Conservation (phyloP, 2,797 vertebrate genomes). For the Cynodonichthys magdalenae region DNA sequence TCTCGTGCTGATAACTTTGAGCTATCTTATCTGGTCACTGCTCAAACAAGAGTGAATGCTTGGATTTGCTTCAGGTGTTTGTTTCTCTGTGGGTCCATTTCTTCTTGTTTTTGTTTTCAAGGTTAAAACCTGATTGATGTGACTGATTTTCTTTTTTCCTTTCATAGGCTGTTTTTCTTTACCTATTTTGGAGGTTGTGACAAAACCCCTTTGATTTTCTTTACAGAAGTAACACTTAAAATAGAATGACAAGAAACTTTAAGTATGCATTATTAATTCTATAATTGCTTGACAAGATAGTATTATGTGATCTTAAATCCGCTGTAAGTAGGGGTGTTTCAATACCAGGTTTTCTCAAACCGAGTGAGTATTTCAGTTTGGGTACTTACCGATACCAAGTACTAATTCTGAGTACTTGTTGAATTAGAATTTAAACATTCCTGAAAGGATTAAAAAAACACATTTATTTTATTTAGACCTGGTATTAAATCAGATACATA, state of each 20-base stretch:
- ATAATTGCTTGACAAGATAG: background rate
- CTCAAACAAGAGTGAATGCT: slow-evolving; percentile 78
- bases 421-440: too few species aligned
- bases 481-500: too few species aligned
- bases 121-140: slow-evolving; percentile 71
- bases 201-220: slow-evolving; percentile 23
- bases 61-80: slow-evolving; percentile 77
- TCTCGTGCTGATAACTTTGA: slow-evolving; percentile 79
- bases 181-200: slow-evolving; percentile 8
- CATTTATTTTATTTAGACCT: too few species aligned
- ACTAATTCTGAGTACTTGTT: too few species aligned
- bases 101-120: slow-evolving; percentile 77
- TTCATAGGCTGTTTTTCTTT: slow-evolving; percentile 30
- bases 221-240: slow-evolving; percentile 8
- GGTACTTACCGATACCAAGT: too few species aligned
- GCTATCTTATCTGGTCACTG: slow-evolving; percentile 80
- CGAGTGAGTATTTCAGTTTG: too few species aligned
- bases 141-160: slow-evolving; percentile 32
- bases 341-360: too few species aligned
- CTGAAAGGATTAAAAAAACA: too few species aligned
- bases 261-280: background rate
- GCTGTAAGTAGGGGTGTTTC: too few species aligned
- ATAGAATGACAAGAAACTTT: background rate
- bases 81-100: slow-evolving; percentile 64
- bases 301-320: background rate